A percentile compares a stretch with the other conserved stretches of the same genome.
phyloP scores from a whole-genome alignment of 2,797 vertebrate species.

The Sylvia borin region DNA sequence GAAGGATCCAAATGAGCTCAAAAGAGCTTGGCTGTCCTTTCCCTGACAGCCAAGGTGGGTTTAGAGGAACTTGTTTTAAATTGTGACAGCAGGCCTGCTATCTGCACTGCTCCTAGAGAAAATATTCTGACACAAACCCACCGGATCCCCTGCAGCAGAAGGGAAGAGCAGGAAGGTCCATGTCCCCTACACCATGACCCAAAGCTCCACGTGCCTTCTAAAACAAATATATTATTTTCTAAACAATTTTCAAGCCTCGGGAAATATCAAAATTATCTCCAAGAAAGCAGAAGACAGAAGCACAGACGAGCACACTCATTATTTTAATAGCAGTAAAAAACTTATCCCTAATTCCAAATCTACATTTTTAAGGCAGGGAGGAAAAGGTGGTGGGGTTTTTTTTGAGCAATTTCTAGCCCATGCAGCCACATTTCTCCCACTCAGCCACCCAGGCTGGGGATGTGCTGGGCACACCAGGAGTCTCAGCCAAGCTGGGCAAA shows the following conservation, averaged over 20 bases:
- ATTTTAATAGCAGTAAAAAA: not conserved
- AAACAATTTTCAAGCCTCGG: not conserved
- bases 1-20: not conserved
- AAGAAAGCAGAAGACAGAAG: not conserved
- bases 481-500: slow-evolving; percentile 1
- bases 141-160: not conserved
- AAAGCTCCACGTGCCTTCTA: not conserved
- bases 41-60: not conserved
- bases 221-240: not conserved
- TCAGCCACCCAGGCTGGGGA: not conserved
- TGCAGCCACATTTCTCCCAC: not conserved
- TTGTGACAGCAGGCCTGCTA: not conserved
- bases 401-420: not conserved
- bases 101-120: rapidly evolving
- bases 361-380: not conserved
- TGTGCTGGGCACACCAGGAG: not conserved
- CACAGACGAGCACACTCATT: rapidly evolving
- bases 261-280: not conserved
- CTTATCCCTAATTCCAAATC: not conserved
- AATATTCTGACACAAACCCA: not conserved
- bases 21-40: not conserved
- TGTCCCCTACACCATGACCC: not conserved
- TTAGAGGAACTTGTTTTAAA: not conserved
- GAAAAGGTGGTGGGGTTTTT: not conserved
- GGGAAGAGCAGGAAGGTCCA: not conserved